Evolutionary conservation across 2,888 invertebrate genomes (phyloP), one percentile per base, ranked within the genome.

Genomic region (Athalia cordata): DNA sequence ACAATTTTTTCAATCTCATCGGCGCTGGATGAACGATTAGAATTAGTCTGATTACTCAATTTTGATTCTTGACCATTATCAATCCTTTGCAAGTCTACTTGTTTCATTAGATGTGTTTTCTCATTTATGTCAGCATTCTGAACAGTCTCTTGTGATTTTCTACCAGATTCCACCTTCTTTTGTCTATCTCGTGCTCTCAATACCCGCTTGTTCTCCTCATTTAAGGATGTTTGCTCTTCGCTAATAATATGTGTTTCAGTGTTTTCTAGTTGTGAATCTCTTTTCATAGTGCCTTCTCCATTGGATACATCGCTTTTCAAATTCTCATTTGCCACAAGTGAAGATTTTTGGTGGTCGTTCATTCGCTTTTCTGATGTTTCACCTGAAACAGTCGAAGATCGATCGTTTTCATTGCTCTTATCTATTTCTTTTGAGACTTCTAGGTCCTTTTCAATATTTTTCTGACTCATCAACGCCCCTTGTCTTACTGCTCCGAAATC

Each of bases 31-130:
- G 13, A 49, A 43, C 50, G 11, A 29, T 52, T 50, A 52, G 75
- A 43, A 62, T 64, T 62, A 49, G 5, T 75, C n/a, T 11, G 75
- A 50, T 75, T 75, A 29, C 50, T 52, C 50, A 8, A 75, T 15
- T 47, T 43, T 66, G 68, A 67, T 66, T 79, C 77, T 57, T 77
- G 77, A 15, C 65, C 61, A n/a, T 65, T 70, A 57, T 78, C 74
- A 59, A 64, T 64, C 64, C n/a, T 49, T n/a, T 77, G 66, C 77
- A 59, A 47, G 13, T 68, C 15, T 88, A 90, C 82, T 90, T 89
- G 43, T 86, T 90, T 90, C 86, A 65, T 83, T 79, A 80, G 81
- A 62, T 91, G 91, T 79, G 89, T 47, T 15, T 72, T 57, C 11
- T 72, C 61, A 61, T 13, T 45, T 6, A 61, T 13, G 49, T 75